Conservation (phyloP, 2,888 invertebrate genomes). For the Cerceris ruficornis region DNA sequence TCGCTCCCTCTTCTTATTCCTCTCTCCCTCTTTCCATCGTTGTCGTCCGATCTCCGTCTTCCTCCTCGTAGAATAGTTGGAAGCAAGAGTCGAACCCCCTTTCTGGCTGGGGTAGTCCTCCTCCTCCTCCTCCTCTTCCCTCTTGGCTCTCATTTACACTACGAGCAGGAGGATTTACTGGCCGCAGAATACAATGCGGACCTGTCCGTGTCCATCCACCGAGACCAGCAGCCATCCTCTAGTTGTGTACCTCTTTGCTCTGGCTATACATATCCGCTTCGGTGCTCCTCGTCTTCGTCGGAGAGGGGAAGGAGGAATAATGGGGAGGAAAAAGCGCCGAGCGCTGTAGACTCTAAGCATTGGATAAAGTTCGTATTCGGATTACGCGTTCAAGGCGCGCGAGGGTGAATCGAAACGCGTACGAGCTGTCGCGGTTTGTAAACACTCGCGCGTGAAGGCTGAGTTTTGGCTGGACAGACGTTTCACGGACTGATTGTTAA, state of each 20-base stretch:
- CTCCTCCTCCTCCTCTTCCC: slow-evolving; percentile 34
- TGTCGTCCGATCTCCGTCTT: slow-evolving; percentile 13
- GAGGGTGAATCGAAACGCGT: too few relatives aligned
- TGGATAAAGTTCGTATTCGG: not conserved
- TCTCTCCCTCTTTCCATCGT: not conserved
- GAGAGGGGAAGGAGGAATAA: slow-evolving; percentile 47
- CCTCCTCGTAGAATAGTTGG: slow-evolving; percentile 36
- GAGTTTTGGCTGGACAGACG: too few relatives aligned
- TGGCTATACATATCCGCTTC: slow-evolving; percentile 72
- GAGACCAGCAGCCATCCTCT: slow-evolving; percentile 73
- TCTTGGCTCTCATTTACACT: slow-evolving; percentile 80
- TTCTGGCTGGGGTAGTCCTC: slow-evolving; percentile 51
- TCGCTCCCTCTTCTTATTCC: slow-evolving; percentile 2
- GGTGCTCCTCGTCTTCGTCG: slow-evolving; percentile 53
- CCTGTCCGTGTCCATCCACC: slow-evolving; percentile 81
- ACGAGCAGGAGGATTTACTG: slow-evolving; percentile 79
- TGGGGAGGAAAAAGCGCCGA: slow-evolving; percentile 37
- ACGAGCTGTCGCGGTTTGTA: too few relatives aligned
- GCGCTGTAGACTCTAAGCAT: slow-evolving; percentile 31
- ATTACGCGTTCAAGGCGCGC: not conserved
- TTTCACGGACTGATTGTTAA: too few relatives aligned
- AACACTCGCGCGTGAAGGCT: too few relatives aligned
- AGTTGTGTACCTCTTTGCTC: slow-evolving; percentile 73
- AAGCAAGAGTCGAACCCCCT: slow-evolving; percentile 38
- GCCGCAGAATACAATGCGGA: slow-evolving; percentile 81